Evolutionary conservation across 2,888 invertebrate species (phyloP).

Genomic region (Scaeva pyrastri): DNA sequence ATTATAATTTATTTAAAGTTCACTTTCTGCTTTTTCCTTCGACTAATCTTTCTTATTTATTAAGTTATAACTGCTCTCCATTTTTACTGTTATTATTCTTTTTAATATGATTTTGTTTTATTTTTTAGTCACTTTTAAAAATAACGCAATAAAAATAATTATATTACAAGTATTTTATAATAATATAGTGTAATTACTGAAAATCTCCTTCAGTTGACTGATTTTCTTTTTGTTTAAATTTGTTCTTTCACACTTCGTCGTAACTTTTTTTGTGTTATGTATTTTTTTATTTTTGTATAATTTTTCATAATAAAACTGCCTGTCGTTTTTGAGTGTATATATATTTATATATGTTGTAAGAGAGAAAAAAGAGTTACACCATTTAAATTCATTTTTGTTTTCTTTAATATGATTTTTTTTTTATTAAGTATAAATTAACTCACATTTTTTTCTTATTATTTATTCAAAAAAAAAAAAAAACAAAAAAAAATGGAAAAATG

Average conservation of each 20-base stretch:
- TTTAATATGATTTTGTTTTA: slow-evolving; percentile 44
- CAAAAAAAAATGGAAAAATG: slow-evolving; percentile 70
- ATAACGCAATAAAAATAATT: slow-evolving; percentile 74
- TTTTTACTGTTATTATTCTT: slow-evolving; percentile 31
- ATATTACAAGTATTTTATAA: slow-evolving; percentile 70
- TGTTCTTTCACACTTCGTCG: slow-evolving; percentile 42
- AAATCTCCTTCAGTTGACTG: slow-evolving; percentile 68
- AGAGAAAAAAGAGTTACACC: slow-evolving; percentile 64
- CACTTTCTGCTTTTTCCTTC: slow-evolving; percentile 31
- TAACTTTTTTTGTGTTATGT: slow-evolving; percentile 33
- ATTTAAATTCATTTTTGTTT: slow-evolving; percentile 67
- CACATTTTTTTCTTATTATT: slow-evolving; percentile 57
- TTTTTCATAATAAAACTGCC: slow-evolving; percentile 67
- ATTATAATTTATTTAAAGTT: slow-evolving; percentile 40
- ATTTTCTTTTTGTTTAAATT: slow-evolving; percentile 42
- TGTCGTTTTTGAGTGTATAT: slow-evolving; percentile 69
- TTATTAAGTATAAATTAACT: slow-evolving; percentile 71
- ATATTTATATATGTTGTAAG: slow-evolving; percentile 54
- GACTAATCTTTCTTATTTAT: slow-evolving; percentile 55
- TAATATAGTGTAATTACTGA: slow-evolving; percentile 61
- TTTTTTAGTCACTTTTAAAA: slow-evolving; percentile 68
- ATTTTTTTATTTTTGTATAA: slow-evolving; percentile 47
- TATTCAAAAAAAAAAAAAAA: too few species aligned
- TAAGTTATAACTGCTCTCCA: slow-evolving; percentile 66
- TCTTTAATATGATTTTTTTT: slow-evolving; percentile 52